A percentile compares a stretch with the other conserved stretches of the same genome.
Evolutionary conservation across 2,888 invertebrate genomes (phyloP).

Genomic region (Drosophila nigricruria): DNA sequence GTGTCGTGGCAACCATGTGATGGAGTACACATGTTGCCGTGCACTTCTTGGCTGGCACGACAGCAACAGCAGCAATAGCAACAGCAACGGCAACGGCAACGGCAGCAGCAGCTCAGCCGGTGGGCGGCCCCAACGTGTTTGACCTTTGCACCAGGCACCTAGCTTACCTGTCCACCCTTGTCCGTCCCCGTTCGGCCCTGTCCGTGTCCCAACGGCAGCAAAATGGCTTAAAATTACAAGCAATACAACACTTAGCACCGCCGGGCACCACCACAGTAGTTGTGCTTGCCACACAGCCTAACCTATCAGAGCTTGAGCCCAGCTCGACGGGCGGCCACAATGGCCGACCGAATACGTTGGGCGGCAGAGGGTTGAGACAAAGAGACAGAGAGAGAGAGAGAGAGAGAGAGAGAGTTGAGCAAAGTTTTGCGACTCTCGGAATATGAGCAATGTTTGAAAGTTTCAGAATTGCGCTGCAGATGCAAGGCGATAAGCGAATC

Average conservation of each 20-base stretch:
- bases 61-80: conserved; percentile 30
- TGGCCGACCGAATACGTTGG: conserved; percentile 58
- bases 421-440: background rate
- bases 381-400: background rate
- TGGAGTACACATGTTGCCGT: conserved; percentile 79
- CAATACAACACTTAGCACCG: conserved; percentile 66
- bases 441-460: conserved; percentile 1
- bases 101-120: conserved; percentile 36
- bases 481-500: background rate
- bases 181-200: background rate
- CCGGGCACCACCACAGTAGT: conserved; percentile 25
- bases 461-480: conserved; percentile 1
- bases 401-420: background rate
- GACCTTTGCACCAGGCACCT: conserved; percentile 61
- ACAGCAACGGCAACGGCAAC: background rate
- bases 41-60: conserved; percentile 69
- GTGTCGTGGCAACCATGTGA: conserved; percentile 74
- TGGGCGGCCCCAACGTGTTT: conserved; percentile 53
- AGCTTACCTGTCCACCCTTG: conserved; percentile 17
- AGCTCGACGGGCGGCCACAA: conserved; percentile 72
- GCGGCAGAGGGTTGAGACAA: background rate
- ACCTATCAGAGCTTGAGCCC: conserved; percentile 62
- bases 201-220: conserved; percentile 35
- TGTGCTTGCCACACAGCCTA: conserved; percentile 15
- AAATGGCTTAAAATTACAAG: conserved; percentile 73